Evolutionary conservation across 2,888 invertebrate species (phyloP), one percentile per base, ranked within the genome.

Genomic region (Hesperia comma): DNA sequence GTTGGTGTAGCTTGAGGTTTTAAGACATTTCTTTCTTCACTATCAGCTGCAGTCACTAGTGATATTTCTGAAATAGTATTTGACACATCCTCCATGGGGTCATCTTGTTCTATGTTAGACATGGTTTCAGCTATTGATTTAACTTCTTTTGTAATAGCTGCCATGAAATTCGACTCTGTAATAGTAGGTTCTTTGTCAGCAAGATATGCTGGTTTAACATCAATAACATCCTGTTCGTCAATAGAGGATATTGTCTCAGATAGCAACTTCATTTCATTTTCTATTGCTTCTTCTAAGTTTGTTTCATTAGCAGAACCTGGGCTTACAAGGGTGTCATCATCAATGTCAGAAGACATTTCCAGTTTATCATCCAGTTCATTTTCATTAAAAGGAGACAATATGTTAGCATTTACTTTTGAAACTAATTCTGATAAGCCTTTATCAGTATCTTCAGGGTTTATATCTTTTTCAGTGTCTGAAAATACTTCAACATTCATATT

Each of bases 301-400:
- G 21, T 15, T 33, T 54, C 15, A 33, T 17, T 10, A 33, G 10
- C 33, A 21, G 54, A 15, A 33, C 7, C 0, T 5, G 51, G 15
- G n/a, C 26, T 53, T 61, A 56, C 26, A 15, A 40, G 51, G 21
- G 70, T 67, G 51, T 72, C 71, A 46, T 76, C 46, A 43, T 70
- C 72, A 43, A 70, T 33, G 70, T 76, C 69, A 14, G 73, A 19
- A 67, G 73, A 67, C 78, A 80, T 57, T 73, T 75, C 37, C 33
- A 67, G 15, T 8, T 54, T 51, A 41, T 14, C 6, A 21, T 51
- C 57, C 15, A 14, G 8, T 61, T 67, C 61, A 26, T 15, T 41
- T 33, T 60, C 32, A 12, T 55, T 54, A n/a, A 55, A 8, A 55
- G 61, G 46, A 46, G 43, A 17, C 26, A 61, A 14, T 26, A 37